phyloP scores from a whole-genome alignment of 2,113 vertebrate genomes.

The Epinephelus moara region DNA sequence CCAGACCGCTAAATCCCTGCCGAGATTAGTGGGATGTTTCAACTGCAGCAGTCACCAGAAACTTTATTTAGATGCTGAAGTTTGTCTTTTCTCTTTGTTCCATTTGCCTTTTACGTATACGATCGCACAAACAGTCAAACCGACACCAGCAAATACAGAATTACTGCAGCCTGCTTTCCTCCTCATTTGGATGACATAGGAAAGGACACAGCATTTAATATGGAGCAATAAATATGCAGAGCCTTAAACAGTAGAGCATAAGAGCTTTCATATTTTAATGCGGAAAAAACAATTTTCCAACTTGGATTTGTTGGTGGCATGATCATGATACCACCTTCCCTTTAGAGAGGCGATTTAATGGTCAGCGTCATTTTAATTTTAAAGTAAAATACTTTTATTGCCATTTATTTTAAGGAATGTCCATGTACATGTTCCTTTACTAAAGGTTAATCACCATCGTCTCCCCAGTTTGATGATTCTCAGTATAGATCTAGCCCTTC shows the following conservation, averaged over 20 bases:
- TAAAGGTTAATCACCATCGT: not conserved
- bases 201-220: not conserved
- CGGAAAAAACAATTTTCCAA: too few relatives aligned
- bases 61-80: slow-evolving; percentile 72
- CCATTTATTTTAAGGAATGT: not conserved
- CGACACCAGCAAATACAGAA: not conserved
- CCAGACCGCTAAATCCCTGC: slow-evolving; percentile 67
- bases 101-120: not conserved
- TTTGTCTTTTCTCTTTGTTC: slow-evolving; percentile 49
- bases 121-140: not conserved
- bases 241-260: not conserved
- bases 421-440: not conserved
- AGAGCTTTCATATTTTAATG: not conserved
- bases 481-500: not conserved
- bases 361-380: not conserved
- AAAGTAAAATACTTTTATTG: not conserved
- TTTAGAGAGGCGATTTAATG: not conserved
- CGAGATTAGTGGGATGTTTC: slow-evolving; percentile 65
- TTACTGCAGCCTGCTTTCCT: not conserved
- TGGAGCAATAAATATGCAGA: not conserved
- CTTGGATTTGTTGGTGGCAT: too few relatives aligned
- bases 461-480: not conserved
- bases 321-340: not conserved
- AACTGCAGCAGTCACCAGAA: slow-evolving; percentile 31
- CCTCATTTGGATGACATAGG: not conserved